Base-by-base conservation (phyloP, 2,888 invertebrate species). In the Gortyna flavago region DNA sequence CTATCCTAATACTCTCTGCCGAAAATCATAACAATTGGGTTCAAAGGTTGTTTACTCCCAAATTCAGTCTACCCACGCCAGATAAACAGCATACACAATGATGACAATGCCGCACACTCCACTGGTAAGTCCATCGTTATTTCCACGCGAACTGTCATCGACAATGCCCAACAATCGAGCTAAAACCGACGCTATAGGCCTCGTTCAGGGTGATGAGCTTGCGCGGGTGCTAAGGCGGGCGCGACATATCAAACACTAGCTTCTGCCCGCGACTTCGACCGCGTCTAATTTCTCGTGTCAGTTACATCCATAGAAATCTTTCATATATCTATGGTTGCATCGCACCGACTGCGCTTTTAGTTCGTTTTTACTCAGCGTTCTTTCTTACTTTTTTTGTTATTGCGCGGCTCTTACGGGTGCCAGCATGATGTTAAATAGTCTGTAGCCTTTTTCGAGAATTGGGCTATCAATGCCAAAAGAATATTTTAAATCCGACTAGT, bases 61-160 rank as follows among this genome's bases (percentile, higher is more conserved):
- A 72, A 70, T 67, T 83, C 35, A 44, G 57, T 44, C n/a, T 21
- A 38, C 21, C 25, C 29, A 1, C 65, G 41, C 29, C 61, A 71
- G 64, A 84, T 86, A 86, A 84, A 84, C 80, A 83, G 62, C 69
- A 66, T 51, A 65, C 54, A 77, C 72, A 77, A 67, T 70, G 64
- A 73, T 54, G 79, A 73, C 80, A 86, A 84, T 51, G 69, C 72
- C 48, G 72, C 51, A 69, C 84, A 75, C 87, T 84, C 80, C 72
- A 72, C 59, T 70, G 80, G 69, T 86, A 71, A 77, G 66, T 79
- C 62, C 79, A 77, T 51, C 77, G 67, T 51, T 83, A 68, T 75
- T 87, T 81, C 79, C 87, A 38, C 71, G 51, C 85, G 82, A 79
- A 59, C 82, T 85, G 87, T 71, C 79, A 51, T 57, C 68, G 59